Conservation (phyloP, 2,797 vertebrate genomes). For the Semaprochilodus insignis region DNA sequence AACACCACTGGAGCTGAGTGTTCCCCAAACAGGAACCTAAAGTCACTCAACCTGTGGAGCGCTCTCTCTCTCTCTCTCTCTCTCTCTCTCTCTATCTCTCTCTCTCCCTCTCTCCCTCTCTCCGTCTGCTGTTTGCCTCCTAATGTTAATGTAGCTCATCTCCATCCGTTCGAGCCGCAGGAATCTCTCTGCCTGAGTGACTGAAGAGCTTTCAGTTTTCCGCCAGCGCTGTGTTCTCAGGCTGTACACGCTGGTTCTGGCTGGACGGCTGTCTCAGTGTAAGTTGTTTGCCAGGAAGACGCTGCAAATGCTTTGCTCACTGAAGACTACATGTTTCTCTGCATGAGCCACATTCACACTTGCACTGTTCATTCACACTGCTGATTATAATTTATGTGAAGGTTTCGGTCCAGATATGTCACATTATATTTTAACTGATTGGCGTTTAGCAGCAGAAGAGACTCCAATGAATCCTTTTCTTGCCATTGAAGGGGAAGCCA, state of each 20-base stretch:
- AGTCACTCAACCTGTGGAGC: constrained; percentile 35
- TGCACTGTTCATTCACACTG: background rate
- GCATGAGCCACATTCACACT: background rate
- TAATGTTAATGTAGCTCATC: constrained; percentile 63
- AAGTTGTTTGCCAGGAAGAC: background rate
- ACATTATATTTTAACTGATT: background rate
- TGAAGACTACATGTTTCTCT: background rate
- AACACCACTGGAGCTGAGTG: constrained; percentile 4
- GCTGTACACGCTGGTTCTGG: background rate
- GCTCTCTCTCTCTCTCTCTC: constrained; percentile 22
- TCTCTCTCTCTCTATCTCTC: constrained; percentile 30
- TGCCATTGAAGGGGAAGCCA: too few relatives aligned
- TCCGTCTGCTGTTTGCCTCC: constrained; percentile 47
- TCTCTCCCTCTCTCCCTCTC: constrained; percentile 30
- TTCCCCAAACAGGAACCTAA: constrained; percentile 32
- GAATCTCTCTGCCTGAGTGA: constrained; percentile 44
- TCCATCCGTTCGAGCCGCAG: constrained; percentile 51
- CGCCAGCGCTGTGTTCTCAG: constrained; percentile 5
- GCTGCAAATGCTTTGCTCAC: background rate
- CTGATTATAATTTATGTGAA: too few relatives aligned
- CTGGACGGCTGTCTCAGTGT: background rate
- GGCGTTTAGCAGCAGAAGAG: background rate
- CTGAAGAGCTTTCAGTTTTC: constrained; percentile 23
- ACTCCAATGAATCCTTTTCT: too few relatives aligned
- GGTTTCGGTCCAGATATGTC: too few relatives aligned